Percentiles rank a stretch among this genome's conserved stretches.
Conservation (phyloP, 2,113 vertebrate species). For the Albula glossodonta region DNA sequence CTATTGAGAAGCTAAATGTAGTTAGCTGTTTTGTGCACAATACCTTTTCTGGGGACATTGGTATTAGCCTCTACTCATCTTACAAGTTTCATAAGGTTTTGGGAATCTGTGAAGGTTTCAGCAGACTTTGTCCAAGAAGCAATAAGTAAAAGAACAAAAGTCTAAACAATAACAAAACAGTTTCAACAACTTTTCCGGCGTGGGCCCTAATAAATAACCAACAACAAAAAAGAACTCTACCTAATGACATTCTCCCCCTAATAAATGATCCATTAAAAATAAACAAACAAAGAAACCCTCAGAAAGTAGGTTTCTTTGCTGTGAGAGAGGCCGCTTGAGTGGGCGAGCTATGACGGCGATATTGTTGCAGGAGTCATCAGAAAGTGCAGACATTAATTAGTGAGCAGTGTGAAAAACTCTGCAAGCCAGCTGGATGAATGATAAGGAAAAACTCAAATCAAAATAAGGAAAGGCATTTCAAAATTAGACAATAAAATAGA, state of each 20-base stretch:
- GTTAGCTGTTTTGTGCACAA: too few relatives aligned
- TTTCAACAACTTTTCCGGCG: not conserved
- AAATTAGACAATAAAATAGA: not conserved
- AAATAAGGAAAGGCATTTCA: not conserved
- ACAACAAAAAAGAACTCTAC: not conserved
- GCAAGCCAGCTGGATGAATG: not conserved
- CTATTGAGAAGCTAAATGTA: too few relatives aligned
- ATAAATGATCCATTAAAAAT: not conserved
- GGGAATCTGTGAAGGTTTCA: not conserved
- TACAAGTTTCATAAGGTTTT: not conserved
- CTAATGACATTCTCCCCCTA: not conserved
- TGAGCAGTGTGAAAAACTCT: not conserved
- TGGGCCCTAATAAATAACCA: not conserved
- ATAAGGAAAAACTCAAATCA: not conserved
- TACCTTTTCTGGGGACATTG: too few relatives aligned
- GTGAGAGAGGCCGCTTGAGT: not conserved
- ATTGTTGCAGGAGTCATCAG: not conserved
- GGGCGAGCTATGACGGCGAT: not conserved
- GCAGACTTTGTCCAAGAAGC: not conserved
- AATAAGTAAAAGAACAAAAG: not conserved
- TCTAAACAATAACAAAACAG: not conserved
- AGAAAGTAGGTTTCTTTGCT: not conserved
- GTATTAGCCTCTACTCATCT: too few relatives aligned
- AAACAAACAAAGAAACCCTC: not conserved
- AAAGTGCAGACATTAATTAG: not conserved